These are phyloP conservation scores for Drosophila micromelanica DNA, from an alignment of 1,140 invertebrate genomes.

Conservation along the genomic window DNA sequence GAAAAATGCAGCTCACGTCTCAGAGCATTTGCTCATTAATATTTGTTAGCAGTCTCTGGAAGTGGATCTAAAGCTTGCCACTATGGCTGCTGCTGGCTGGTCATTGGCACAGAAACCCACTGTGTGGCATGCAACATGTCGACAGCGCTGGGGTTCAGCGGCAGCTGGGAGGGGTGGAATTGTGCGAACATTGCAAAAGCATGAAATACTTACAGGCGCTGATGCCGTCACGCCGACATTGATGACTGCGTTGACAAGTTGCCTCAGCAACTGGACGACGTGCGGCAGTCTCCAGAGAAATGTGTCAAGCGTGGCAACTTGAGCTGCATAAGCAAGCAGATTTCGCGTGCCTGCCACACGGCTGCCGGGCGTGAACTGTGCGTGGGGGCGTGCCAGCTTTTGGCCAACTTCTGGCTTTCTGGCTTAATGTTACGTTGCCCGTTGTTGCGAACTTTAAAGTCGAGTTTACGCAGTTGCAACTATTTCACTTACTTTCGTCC, in stretches of 20 bases:
- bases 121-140: conserved; percentile 54
- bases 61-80: conserved; percentile 5
- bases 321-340: conserved; percentile 76
- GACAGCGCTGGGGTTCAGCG: conserved; percentile 6
- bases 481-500: conserved; percentile 32
- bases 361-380: neutral
- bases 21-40: conserved; percentile 67
- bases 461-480: conserved; percentile 16
- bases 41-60: conserved; percentile 61
- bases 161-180: conserved; percentile 9
- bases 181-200: conserved; percentile 74
- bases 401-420: conserved; percentile 25
- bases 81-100: conserved; percentile 17
- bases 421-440: conserved; percentile 26
- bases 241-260: conserved; percentile 81
- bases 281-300: conserved; percentile 71
- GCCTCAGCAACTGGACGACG: conserved; percentile 38
- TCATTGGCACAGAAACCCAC: conserved; percentile 58
- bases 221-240: conserved; percentile 73
- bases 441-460: conserved; percentile 65
- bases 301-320: conserved; percentile 79
- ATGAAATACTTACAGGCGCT: conserved; percentile 72
- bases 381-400: conserved; percentile 1
- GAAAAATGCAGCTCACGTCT: conserved; percentile 54
- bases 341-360: conserved; percentile 33